A percentile compares a stretch with the other conserved stretches of the same genome.
Conservation (phyloP, 2,113 vertebrate species). For the Macroglossus sobrinus region DNA sequence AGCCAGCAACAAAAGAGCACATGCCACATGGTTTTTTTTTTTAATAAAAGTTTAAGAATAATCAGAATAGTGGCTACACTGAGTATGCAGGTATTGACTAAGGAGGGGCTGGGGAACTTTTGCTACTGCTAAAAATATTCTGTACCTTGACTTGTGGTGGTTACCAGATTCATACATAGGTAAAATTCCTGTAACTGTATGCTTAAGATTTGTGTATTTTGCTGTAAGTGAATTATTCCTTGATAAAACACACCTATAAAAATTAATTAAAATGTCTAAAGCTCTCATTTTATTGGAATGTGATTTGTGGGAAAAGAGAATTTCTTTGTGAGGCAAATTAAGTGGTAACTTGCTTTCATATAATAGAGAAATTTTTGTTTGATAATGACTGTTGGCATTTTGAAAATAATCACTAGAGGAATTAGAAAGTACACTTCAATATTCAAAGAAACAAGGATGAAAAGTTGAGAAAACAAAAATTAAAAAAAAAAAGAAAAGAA, state of each 20-base stretch:
- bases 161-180: neutral
- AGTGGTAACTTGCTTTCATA: neutral
- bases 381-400: conserved; percentile 2
- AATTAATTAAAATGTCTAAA: neutral
- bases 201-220: neutral
- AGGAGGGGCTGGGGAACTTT: neutral
- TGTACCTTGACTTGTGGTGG: neutral
- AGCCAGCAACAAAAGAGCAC: neutral
- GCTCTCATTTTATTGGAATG: neutral
- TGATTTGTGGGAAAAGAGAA: neutral
- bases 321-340: neutral
- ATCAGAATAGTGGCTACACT: neutral
- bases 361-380: neutral
- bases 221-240: neutral
- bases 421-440: neutral
- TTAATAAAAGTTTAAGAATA: neutral
- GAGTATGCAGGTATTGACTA: neutral
- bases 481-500: neutral
- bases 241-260: neutral
- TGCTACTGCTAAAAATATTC: neutral
- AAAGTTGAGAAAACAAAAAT: neutral
- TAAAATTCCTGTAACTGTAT: neutral
- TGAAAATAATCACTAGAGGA: neutral
- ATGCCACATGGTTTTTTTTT: neutral
- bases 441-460: neutral